Conservation (phyloP, 2,113 vertebrate species). For the Trinectes maculatus region DNA sequence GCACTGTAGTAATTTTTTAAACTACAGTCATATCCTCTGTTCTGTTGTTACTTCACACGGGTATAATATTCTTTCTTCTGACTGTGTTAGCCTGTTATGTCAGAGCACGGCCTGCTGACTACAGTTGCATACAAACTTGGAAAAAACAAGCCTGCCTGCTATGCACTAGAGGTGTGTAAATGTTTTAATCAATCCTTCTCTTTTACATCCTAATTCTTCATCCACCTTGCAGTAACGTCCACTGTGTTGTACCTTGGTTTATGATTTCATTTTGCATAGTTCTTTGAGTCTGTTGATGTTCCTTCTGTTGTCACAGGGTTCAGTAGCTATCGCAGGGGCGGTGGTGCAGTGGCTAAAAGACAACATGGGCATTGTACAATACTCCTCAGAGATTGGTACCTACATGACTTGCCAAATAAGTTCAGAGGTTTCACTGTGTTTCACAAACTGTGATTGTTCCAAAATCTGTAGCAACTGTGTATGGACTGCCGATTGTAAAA, state of each 20-base stretch:
- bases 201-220: neutral
- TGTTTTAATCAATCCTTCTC: neutral
- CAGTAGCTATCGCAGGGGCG: conserved; percentile 96
- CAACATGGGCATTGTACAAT: conserved; percentile 92
- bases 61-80: neutral
- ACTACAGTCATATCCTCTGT: neutral
- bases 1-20: neutral
- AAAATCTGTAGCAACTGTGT: neutral
- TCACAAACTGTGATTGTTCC: no score
- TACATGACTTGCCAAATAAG: neutral
- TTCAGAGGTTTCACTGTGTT: no score
- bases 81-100: conserved; percentile 85
- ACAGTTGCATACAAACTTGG: conserved; percentile 95
- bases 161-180: conserved; percentile 89
- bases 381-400: conserved; percentile 89
- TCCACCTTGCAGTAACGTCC: neutral
- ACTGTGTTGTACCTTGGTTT: neutral
- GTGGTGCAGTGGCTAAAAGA: conserved; percentile 95
- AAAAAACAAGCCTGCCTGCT: conserved; percentile 86
- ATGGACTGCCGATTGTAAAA: no score
- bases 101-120: conserved; percentile 93
- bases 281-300: neutral
- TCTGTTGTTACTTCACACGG: neutral
- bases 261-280: neutral
- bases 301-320: conserved; percentile 83